Conservation (phyloP, 2,113 vertebrate genomes). For the Paramormyrops kingsleyae region DNA sequence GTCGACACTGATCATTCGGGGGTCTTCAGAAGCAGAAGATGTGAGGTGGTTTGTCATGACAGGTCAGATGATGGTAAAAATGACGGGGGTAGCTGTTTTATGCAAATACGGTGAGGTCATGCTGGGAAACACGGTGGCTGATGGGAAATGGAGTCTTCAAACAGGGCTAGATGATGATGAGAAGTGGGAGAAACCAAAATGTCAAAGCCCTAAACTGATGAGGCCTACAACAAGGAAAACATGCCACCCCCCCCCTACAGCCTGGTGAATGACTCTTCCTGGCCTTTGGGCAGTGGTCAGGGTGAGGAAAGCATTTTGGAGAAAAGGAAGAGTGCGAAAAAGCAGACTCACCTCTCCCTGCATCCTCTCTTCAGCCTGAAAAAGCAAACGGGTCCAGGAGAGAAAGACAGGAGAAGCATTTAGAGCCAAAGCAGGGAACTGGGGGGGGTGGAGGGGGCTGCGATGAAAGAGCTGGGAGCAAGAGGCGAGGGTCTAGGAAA, state of each 20-base stretch:
- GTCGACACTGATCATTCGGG: not conserved
- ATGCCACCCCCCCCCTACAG: not conserved
- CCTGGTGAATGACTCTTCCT: not conserved
- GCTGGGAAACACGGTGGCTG: not conserved
- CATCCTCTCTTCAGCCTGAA: conserved; percentile 94
- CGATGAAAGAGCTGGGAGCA: too few species aligned
- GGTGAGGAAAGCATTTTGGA: not conserved
- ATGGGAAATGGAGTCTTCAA: not conserved
- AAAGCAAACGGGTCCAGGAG: conserved; percentile 46
- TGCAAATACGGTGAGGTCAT: not conserved
- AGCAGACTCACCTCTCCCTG: conserved; percentile 81
- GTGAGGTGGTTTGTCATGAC: not conserved
- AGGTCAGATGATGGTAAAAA: not conserved
- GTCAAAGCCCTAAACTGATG: not conserved
- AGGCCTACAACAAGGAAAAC: not conserved
- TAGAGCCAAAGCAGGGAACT: conserved; percentile 10
- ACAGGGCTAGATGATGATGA: not conserved
- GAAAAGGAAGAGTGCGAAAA: not conserved
- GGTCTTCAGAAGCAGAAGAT: not conserved
- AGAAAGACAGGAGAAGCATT: conserved; percentile 52
- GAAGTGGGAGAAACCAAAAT: not conserved
- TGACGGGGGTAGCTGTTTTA: not conserved
- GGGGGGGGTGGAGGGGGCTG: not conserved
- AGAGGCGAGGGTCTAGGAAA: not conserved
- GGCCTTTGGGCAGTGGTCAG: not conserved